These are phyloP conservation scores for Megaleporinus macrocephalus DNA, from an alignment of 2,113 vertebrate genomes.

Conservation along the genomic window DNA sequence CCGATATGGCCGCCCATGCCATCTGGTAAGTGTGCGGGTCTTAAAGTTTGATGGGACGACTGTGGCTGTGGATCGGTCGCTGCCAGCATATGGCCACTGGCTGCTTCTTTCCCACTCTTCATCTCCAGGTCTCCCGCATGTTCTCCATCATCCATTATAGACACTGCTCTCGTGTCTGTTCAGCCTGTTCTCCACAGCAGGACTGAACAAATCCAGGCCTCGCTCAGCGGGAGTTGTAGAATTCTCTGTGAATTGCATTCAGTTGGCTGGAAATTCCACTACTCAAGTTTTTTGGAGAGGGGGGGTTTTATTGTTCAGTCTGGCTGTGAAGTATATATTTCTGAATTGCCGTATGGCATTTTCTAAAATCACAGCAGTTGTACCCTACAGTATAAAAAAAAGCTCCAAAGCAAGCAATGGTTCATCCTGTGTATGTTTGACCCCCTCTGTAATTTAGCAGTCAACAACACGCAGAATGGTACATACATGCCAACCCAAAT, in stretches of 20 bases:
- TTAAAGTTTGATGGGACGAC: constrained; percentile 34
- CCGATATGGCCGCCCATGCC: constrained; percentile 66
- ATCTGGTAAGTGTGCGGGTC: constrained; percentile 64
- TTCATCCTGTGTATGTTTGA: too few relatives aligned
- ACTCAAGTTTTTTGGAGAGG: constrained; percentile 17
- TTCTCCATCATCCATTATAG: constrained; percentile 55
- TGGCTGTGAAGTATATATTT: constrained; percentile 17
- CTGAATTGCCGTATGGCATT: too few relatives aligned
- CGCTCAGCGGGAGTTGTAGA: background rate
- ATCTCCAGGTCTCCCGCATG: constrained; percentile 45
- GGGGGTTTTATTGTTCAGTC: background rate
- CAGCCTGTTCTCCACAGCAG: constrained; percentile 34
- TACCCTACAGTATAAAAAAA: too few relatives aligned
- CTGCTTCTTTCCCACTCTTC: constrained; percentile 38
- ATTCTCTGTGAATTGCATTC: background rate
- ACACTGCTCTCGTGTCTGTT: constrained; percentile 41
- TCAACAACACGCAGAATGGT: too few relatives aligned
- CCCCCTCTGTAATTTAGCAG: too few relatives aligned
- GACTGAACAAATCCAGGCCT: constrained; percentile 20
- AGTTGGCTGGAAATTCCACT: constrained; percentile 20
- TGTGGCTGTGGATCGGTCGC: constrained; percentile 33
- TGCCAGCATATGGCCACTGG: constrained; percentile 67
- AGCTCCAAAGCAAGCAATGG: too few relatives aligned
- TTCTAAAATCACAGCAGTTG: too few relatives aligned
- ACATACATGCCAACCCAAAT: too few relatives aligned